Percentiles rank a stretch among this genome's conserved stretches.
phyloP scores from a whole-genome alignment of 2,797 vertebrate genomes.

The Cygnus olor region DNA sequence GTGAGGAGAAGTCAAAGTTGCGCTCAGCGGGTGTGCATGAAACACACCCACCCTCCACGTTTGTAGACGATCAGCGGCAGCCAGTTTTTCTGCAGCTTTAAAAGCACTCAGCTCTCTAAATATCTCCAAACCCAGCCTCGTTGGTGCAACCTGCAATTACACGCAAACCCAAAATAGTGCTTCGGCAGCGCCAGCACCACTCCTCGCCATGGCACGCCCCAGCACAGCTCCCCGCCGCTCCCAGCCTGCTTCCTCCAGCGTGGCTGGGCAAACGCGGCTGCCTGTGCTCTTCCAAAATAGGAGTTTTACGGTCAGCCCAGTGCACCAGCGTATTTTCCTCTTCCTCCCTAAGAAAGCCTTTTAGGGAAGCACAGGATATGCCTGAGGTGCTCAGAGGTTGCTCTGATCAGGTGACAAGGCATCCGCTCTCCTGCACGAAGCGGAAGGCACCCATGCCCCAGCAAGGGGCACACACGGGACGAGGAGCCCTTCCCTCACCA shows the following conservation, averaged over 20 bases:
- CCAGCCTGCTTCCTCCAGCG: background rate
- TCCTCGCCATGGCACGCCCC: background rate
- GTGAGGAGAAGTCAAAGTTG: accelerated
- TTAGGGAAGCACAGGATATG: background rate
- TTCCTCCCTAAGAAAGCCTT: background rate
- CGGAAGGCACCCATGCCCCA: background rate
- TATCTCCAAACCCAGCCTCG: background rate
- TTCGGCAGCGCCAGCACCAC: background rate
- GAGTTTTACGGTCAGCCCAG: background rate
- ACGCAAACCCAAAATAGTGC: constrained; percentile 1
- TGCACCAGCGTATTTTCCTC: background rate
- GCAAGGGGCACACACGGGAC: background rate
- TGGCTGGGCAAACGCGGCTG: background rate
- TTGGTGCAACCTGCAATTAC: constrained; percentile 10
- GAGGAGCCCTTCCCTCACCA: background rate
- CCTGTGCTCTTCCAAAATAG: background rate
- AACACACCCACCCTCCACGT: background rate
- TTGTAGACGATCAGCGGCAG: background rate
- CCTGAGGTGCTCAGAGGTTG: background rate
- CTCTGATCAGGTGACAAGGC: background rate
- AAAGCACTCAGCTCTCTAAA: background rate
- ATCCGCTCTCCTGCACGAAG: accelerated
- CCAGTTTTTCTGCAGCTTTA: background rate
- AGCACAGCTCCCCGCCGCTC: background rate
- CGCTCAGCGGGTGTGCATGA: accelerated